Evolutionary conservation across 2,113 vertebrate genomes (phyloP), one percentile per base, ranked within the genome.

Genomic region (Grus americana): DNA sequence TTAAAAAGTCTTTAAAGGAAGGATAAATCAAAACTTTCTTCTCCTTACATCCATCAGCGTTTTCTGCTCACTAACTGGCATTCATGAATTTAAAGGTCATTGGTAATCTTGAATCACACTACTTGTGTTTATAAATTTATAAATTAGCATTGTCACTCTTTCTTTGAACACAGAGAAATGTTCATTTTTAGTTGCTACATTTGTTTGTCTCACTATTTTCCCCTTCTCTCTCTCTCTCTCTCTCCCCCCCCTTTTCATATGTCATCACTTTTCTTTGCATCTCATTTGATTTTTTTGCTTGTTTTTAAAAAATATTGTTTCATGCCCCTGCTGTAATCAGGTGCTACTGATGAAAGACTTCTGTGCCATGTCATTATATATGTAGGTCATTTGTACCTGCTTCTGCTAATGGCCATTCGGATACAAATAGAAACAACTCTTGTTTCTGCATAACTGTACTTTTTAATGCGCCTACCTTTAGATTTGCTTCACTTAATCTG

Each of bases 401-500:
- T 46, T 70, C 32, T 92, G 63, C 52, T 91, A 84, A 55, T 63
- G 65, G 57, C 34, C 26, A 20, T 74, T 90, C 84, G 23, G 72
- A 59, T 89, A 50, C 47, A 42, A 59, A 63, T 68, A 63, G 61
- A 83, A 84, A 50, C 29, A 63, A 7, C 22, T 84, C 29, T 30
- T 71, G 7, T 40, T 84, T 92, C 63, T 71, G 13, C 62, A 2
- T 62, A 70, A 74, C 58, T 91, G 55, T 78, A 58, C 27, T 71
- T 86, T 62, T 76, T 52, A 61, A 42, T 44, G 55, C 2, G 3
- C 21, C 23, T 2, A 49, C 42, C 50, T 86, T 86, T 63, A 63
- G 38, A 59, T 88, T 88, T 85, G 22, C 70, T 82, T 94, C 66
- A 61, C 44, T 92, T 96, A 68, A 88, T 92, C 66, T 79, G 26